phyloP scores from a whole-genome alignment of 2,797 vertebrate genomes.

The Tarsius wallacei region DNA sequence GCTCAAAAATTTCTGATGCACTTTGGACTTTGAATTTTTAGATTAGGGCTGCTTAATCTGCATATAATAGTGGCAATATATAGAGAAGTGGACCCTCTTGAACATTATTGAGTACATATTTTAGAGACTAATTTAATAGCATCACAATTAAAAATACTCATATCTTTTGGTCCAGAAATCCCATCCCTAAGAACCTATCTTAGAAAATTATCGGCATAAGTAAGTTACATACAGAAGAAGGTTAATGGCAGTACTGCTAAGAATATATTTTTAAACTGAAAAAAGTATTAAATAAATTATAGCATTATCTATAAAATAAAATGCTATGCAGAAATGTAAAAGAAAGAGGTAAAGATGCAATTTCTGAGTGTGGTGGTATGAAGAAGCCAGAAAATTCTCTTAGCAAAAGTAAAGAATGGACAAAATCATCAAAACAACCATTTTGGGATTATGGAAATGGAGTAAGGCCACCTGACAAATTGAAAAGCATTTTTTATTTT shows the following conservation, averaged over 20 bases:
- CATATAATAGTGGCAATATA: neutral
- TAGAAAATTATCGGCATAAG: slow-evolving; percentile 28
- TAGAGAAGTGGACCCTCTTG: neutral
- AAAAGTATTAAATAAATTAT: slow-evolving; percentile 36
- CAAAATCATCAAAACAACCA: slow-evolving; percentile 34
- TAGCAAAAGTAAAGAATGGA: slow-evolving; percentile 49
- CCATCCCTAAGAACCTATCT: neutral
- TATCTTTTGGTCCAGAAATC: neutral
- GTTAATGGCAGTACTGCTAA: neutral
- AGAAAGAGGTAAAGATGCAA: neutral
- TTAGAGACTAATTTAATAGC: slow-evolving; percentile 42
- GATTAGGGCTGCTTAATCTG: neutral
- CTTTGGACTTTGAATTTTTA: neutral
- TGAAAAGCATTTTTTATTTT: neutral
- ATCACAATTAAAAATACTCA: slow-evolving; percentile 50
- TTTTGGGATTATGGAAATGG: neutral
- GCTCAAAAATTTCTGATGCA: neutral
- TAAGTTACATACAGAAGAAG: slow-evolving; percentile 24
- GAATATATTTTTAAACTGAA: slow-evolving; percentile 39
- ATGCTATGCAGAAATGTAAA: slow-evolving; percentile 12
- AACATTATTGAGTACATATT: slow-evolving; percentile 21
- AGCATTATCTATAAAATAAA: neutral
- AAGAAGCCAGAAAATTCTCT: neutral
- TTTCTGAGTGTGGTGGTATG: neutral
- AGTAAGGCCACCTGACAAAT: slow-evolving; percentile 29